Evolutionary conservation across 2,888 invertebrate species (phyloP), one percentile per base, ranked within the genome.

Genomic region (Flexamia atlantica): DNA sequence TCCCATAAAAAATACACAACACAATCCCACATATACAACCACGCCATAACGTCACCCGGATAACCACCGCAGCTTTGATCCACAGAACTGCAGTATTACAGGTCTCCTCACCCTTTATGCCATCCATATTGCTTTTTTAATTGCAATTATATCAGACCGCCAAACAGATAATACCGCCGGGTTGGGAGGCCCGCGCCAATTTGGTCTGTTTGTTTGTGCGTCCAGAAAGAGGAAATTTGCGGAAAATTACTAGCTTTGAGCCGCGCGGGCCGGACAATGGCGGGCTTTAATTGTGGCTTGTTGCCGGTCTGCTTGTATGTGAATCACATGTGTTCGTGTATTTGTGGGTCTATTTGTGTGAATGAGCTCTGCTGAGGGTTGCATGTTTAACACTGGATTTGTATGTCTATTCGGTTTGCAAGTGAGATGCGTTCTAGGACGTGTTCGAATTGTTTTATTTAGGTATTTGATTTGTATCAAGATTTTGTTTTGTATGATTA

Each of bases 21-120:
- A n/a, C n/a, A n/a, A n/a, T n/a, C n/a, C n/a, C n/a, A n/a, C n/a
- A n/a, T n/a, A n/a, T n/a, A n/a, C n/a, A n/a, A n/a, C n/a, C n/a
- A n/a, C n/a, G n/a, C n/a, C n/a, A n/a, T n/a, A n/a, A n/a, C n/a
- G n/a, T n/a, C n/a, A n/a, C n/a, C n/a, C n/a, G n/a, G n/a, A n/a
- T n/a, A n/a, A n/a, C 64, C 3, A 64, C 30, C 64, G 20, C 23
- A n/a, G 25, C 88, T 88, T 88, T 89, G 88, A 89, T 88, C 87
- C 88, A 86, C 87, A 7, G 3, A 5, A 10, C 12, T 64, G 28
- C 64, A 28, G 64, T 64, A 28, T 20, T 17, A 42, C 42, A 28
- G n/a, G 80, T 68, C 76, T 76, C 64, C 42, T 36, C 64, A 9
- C 76, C 81, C 57, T 36, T 53, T 42, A 25, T 32, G 25, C 53